Base-by-base conservation (phyloP, 2,797 vertebrate genomes). In the Argentina silus region DNA sequence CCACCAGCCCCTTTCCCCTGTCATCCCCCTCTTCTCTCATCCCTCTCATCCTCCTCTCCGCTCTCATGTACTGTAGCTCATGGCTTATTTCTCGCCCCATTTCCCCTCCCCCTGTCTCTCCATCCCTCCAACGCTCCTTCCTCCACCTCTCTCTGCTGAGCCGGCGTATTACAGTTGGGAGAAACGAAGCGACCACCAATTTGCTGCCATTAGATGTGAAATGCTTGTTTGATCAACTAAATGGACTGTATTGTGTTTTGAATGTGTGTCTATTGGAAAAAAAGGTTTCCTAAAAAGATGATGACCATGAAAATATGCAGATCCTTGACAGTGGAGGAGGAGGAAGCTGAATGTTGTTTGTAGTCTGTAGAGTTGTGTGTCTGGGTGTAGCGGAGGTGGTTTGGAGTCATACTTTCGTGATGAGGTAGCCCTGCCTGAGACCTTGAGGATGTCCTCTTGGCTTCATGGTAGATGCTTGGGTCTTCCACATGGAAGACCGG, bases 41-140 rank as follows among this genome's bases (percentile, higher is more conserved):
- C 27, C 27, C 27, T 36, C 27, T 36, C 27, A 36, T 36, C 27
- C 27, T 2, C 1, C 27, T 4, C 27, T 36, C 27, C 4, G 2
- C 27, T 36, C 27, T 36, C 27, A 36, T 36, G 27, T 36, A 36
- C 27, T 36, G 27, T 36, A 36, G 27, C 27, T 36, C 27, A 4
- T 50, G 45, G 44, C 19, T 65, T 50, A 66, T 66, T 66, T 66
- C 64, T 50, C 12, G 7, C 8, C 64, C 21, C 45, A 66, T 66
- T 51, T 51, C 48, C 47, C n/a, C n/a, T n/a, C n/a, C n/a, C n/a
- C n/a, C n/a, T n/a, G n/a, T n/a, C n/a, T n/a, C n/a, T n/a, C n/a
- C 14, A 6, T 50, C 14, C 21, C 7, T n/a, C 47, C 19, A 27
- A 21, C 21, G 21, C 27, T 23, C 14, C 65, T 36, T 36, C 27